Base-by-base conservation (phyloP, 2,113 vertebrate species). In the Ciconia stormi region DNA sequence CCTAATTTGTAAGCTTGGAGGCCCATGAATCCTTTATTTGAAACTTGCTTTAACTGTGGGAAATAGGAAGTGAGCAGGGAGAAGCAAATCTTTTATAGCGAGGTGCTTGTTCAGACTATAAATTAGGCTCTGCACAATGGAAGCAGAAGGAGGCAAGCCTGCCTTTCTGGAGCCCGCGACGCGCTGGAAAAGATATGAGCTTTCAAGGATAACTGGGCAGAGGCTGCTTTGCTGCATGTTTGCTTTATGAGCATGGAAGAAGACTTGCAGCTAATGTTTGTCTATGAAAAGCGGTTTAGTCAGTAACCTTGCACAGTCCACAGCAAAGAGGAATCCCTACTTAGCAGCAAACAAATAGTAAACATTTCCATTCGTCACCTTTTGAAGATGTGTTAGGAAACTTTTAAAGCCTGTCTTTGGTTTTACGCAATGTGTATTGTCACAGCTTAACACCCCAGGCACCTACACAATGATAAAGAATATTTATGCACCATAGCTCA, bases 51-150 rank as follows among this genome's bases (percentile, higher is more conserved):
- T 96, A 96, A 97, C 97, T 98, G 97, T 98, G 98, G 97, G 98
- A 98, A 98, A 98, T 98, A 97, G 97, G 98, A 98, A 98, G 96
- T 95, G 97, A 98, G 92, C 86, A 56, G 91, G 94, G 96, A 97
- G 91, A 98, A 96, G 93, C 95, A 96, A 96, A 97, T 96, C 97
- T 95, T 98, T 97, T 97, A 92, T 95, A 91, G 91, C 7, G 11
- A 94, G 82, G 55, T 3, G 12, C 97, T 97, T 94, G 97, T 97
- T 97, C 87, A 5, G 98, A 98, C 98, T 98, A 17, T 97, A 95
- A 98, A 98, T 98, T 96, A 98, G 97, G 67, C 63, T 67, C 18
- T 32, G 30, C 81, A 97, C 97, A 97, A 98, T 97, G 92, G 91
- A 36, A 82, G 55, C 95, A 97, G 86, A 96, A 97, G 96, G 90